Evolutionary conservation across 2,888 invertebrate genomes (phyloP), one percentile per base, ranked within the genome.

Genomic region (Suillia variegata): DNA sequence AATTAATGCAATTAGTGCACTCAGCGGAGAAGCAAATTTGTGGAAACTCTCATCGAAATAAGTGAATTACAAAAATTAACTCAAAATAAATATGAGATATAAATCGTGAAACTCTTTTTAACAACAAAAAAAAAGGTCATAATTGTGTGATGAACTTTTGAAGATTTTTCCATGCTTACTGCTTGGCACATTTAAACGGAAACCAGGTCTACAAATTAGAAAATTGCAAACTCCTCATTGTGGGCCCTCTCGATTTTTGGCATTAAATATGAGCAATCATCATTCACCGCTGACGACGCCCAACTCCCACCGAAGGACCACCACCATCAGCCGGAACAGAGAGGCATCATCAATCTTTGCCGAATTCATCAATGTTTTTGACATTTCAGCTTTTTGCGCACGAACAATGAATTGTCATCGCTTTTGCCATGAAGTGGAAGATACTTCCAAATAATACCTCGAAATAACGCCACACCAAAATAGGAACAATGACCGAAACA

Each of bases 301-400:
- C n/a, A n/a, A n/a, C n/a, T 17, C 31, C 24, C 24, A 49, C 26
- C 49, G 33, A 56, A 48, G 47, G 24, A 22, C n/a, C n/a, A n/a
- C n/a, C n/a, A n/a, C n/a, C n/a, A n/a, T n/a, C n/a, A n/a, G n/a
- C 15, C 26, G 33, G 6, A 17, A 17, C 31, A 55, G 38, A 12
- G 12, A 65, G 63, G 66, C 45, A 62, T 66, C 77, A 75, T 75
- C 73, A 75, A 75, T 77, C 75, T 69, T 75, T 26, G 50, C 38
- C 67, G 69, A 75, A 71, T 75, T 73, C 68, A 68, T 71, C 70
- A 71, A 67, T 75, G 75, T 68, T 69, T 74, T 58, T 76, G 78
- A 73, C 77, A 72, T 63, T 61, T 54, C 64, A 56, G 58, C 62
- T 38, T 38, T n/a, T 52, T 51, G 53, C 51, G 24, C 33, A 33